Conservation (phyloP, 2,888 invertebrate species). For the Pseudoips prasinana region DNA sequence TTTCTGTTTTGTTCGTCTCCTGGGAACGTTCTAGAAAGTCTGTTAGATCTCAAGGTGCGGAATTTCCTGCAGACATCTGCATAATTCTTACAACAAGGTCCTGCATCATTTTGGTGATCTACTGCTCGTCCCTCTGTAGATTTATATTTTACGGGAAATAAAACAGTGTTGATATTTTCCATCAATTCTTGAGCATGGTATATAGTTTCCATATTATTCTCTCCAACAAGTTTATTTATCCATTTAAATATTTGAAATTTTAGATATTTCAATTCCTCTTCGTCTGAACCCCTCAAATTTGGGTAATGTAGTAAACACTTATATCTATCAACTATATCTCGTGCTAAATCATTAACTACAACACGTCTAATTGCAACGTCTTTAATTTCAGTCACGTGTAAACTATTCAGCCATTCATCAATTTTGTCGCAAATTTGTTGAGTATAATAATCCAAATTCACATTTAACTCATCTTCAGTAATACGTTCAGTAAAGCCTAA, state of each 20-base stretch:
- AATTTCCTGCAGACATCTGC: too few relatives aligned
- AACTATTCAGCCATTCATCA: conserved; percentile 49
- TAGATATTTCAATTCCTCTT: conserved; percentile 55
- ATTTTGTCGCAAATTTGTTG: conserved; percentile 45
- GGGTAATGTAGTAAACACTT: conserved; percentile 55
- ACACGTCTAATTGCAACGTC: conserved; percentile 36
- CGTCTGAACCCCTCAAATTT: conserved; percentile 24
- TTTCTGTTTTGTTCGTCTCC: too few relatives aligned
- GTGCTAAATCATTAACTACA: conserved; percentile 50
- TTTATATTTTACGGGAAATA: too few relatives aligned
- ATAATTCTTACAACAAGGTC: too few relatives aligned
- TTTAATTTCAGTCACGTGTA: conserved; percentile 27
- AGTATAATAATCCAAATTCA: conserved; percentile 35
- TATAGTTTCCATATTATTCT: conserved; percentile 42
- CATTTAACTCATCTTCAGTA: conserved; percentile 29
- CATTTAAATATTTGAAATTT: conserved; percentile 68
- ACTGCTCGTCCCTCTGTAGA: too few relatives aligned
- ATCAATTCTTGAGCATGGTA: conserved; percentile 47
- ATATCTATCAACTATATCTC: conserved; percentile 57
- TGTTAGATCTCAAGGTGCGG: too few relatives aligned
- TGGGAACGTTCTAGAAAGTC: too few relatives aligned
- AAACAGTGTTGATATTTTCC: conserved; percentile 45
- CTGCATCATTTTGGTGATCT: too few relatives aligned
- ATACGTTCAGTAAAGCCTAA: conserved; percentile 19
- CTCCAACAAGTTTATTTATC: conserved; percentile 53